These are phyloP conservation scores for Volucella inflata DNA, from an alignment of 2,888 invertebrate species.

Conservation along the genomic window DNA sequence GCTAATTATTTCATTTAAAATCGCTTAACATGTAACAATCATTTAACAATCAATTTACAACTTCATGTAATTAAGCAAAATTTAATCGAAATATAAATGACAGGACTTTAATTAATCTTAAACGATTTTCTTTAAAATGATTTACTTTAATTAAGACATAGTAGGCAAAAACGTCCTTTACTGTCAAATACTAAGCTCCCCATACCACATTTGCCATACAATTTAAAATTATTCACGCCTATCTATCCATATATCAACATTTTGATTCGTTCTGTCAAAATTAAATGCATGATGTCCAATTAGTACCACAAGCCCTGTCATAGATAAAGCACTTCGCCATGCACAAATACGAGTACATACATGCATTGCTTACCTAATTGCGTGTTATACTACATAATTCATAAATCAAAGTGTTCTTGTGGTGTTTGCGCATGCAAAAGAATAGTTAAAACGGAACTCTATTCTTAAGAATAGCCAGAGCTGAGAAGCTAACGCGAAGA, in stretches of 20 bases:
- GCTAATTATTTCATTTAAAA: too few species aligned
- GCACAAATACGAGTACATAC: neutral
- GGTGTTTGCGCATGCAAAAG: constrained; percentile 60
- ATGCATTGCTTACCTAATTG: constrained; percentile 45
- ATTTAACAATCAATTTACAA: too few species aligned
- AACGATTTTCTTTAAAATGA: too few species aligned
- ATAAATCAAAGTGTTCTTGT: constrained; percentile 50
- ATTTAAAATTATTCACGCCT: constrained; percentile 55
- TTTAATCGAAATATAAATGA: too few species aligned
- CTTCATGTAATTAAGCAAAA: too few species aligned
- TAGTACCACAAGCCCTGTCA: constrained; percentile 32
- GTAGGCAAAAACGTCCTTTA: too few species aligned
- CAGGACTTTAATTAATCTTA: too few species aligned
- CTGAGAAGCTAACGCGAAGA: constrained; percentile 25
- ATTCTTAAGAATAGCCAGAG: constrained; percentile 40
- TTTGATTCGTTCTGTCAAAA: constrained; percentile 54
- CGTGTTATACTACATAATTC: constrained; percentile 40
- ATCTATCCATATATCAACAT: constrained; percentile 46
- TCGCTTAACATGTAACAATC: too few species aligned
- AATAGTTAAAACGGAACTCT: constrained; percentile 50
- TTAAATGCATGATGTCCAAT: constrained; percentile 65
- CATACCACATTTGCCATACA: constrained; percentile 23
- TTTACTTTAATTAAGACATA: too few species aligned
- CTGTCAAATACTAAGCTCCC: neutral
- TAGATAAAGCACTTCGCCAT: constrained; percentile 36